Evolutionary conservation across 2,888 invertebrate species (phyloP).

Genomic region (Dasypolia templi): DNA sequence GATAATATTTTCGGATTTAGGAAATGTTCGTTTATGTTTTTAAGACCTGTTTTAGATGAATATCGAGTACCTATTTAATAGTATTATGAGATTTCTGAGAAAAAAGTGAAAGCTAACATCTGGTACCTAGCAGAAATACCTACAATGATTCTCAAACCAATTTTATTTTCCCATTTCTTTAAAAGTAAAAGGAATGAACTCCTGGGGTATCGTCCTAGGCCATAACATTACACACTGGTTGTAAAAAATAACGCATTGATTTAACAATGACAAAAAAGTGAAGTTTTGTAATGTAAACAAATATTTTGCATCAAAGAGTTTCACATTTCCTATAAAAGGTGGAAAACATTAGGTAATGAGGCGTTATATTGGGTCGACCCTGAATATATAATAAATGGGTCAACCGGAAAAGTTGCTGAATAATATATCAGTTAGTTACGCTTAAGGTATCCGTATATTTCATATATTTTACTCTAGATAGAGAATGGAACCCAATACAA

Average conservation of each 20-base stretch:
- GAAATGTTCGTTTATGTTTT: neutral
- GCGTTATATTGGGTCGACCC: conserved; percentile 28
- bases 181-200: conserved; percentile 22
- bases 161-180: conserved; percentile 15
- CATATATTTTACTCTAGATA: conserved; percentile 1
- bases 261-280: neutral
- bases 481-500: neutral
- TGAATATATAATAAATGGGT: conserved; percentile 40
- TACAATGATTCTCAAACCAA: conserved; percentile 6
- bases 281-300: conserved; percentile 1
- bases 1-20: neutral
- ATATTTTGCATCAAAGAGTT: conserved; percentile 19
- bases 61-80: neutral
- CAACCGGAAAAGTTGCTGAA: conserved; percentile 15
- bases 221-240: conserved; percentile 18
- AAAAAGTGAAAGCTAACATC: neutral
- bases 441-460: neutral
- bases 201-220: neutral
- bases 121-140: neutral
- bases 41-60: neutral
- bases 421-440: conserved; percentile 18
- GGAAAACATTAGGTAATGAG: conserved; percentile 27
- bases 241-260: conserved; percentile 24
- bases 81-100: neutral
- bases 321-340: neutral